A percentile compares a stretch with the other conserved stretches of the same genome.
Evolutionary conservation across 1,140 invertebrate species (phyloP).

Genomic region (Cephus cinctus): DNA sequence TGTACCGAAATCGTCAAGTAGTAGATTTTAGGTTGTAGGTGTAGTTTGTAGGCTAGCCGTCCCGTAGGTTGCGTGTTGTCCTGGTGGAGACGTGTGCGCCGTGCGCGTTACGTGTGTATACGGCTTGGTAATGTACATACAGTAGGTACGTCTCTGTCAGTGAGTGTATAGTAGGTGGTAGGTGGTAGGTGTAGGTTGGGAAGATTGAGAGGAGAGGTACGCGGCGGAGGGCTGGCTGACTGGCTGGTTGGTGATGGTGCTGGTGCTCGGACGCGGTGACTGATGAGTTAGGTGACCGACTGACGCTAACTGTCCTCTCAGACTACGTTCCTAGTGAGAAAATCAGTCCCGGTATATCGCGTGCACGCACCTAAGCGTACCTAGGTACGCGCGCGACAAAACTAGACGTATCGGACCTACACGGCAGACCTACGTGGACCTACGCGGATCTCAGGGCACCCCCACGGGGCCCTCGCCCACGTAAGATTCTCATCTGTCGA

Average conservation of each 20-base stretch:
- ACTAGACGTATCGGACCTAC: too few species aligned
- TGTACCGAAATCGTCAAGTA: too few species aligned
- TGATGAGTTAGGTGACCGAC: conserved; percentile 30
- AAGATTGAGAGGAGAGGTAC: conserved; percentile 16
- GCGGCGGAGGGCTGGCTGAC: conserved; percentile 13
- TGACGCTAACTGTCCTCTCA: conserved; percentile 6
- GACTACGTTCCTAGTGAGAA: neutral
- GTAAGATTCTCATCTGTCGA: too few species aligned
- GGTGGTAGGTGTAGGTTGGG: conserved; percentile 16
- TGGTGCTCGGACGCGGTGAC: conserved; percentile 25
- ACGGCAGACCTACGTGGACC: too few species aligned
- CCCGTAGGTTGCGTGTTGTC: conserved; percentile 8
- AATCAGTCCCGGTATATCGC: neutral
- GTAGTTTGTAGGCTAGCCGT: too few species aligned
- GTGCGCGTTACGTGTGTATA: conserved; percentile 4
- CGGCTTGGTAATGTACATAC: too few species aligned
- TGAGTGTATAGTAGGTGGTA: conserved; percentile 3
- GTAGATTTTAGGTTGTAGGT: too few species aligned
- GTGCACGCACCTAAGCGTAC: neutral
- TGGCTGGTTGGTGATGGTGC: conserved; percentile 11
- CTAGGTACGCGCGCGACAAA: neutral
- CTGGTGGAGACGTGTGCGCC: conserved; percentile 20
- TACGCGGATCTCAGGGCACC: neutral
- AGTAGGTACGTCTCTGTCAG: neutral
- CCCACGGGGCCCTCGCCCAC: neutral